Conservation (phyloP, 2,113 vertebrate genomes). For the Poecile atricapillus region DNA sequence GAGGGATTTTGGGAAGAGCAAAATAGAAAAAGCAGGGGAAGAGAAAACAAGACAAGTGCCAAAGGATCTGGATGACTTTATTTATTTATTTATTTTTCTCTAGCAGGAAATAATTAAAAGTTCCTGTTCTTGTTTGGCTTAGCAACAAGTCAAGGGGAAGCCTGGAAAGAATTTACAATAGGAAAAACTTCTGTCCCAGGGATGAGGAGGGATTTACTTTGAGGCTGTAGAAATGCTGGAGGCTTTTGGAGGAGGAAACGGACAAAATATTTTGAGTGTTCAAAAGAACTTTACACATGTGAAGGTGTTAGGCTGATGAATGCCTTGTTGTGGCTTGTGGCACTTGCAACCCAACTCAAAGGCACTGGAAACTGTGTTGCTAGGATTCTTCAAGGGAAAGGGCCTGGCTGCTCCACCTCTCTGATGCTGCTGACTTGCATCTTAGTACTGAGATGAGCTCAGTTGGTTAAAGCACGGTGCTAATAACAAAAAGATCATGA, state of each 20-base stretch:
- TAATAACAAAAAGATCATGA: not conserved
- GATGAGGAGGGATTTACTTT: not conserved
- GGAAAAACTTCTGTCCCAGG: not conserved
- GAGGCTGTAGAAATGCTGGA: not conserved
- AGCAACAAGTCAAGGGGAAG: not conserved
- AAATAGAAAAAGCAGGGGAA: not conserved
- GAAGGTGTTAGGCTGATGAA: not conserved
- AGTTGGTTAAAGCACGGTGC: rapidly evolving
- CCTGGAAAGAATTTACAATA: not conserved
- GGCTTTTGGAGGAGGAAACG: not conserved
- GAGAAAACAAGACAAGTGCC: not conserved
- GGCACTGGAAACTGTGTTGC: not conserved
- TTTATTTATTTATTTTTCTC: not conserved
- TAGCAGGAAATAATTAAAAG: not conserved
- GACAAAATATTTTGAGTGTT: not conserved
- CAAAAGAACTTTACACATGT: not conserved
- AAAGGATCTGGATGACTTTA: not conserved
- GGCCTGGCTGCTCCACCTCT: not conserved
- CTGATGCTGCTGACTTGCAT: not conserved
- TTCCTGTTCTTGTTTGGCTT: not conserved
- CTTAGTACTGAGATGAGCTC: not conserved
- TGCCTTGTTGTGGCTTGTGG: not conserved
- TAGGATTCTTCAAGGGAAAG: not conserved
- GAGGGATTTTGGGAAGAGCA: not conserved
- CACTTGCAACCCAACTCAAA: not conserved